Conservation (phyloP, 1,140 invertebrate species). For the Caerostris darwini region DNA sequence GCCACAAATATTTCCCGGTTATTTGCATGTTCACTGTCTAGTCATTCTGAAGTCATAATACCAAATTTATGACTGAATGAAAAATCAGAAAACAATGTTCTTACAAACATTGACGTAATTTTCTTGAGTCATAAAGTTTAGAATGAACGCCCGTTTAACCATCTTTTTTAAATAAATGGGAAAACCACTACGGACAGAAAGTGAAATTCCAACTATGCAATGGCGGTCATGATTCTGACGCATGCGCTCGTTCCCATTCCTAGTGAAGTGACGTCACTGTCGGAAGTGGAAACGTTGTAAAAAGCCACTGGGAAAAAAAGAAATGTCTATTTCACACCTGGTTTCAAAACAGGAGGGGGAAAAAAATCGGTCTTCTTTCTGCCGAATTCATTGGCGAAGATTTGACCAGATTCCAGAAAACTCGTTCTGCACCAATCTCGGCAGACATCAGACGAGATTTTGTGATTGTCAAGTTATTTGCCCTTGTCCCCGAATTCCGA, state of each 20-base stretch:
- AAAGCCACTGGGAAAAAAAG: background rate
- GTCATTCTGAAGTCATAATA: too few species aligned
- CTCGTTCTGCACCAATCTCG: background rate
- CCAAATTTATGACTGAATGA: too few species aligned
- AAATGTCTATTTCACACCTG: background rate
- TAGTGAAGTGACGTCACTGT: background rate
- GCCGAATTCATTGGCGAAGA: background rate
- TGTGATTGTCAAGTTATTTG: background rate
- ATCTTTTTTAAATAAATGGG: background rate
- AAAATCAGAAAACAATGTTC: too few species aligned
- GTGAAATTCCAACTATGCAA: background rate
- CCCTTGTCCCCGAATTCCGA: background rate
- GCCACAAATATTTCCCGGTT: too few species aligned
- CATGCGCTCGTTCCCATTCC: constrained; percentile 2
- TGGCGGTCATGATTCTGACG: background rate
- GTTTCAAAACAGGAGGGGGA: background rate
- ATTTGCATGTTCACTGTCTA: too few species aligned
- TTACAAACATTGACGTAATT: background rate
- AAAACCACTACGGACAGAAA: background rate
- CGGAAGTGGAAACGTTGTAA: background rate
- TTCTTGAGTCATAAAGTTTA: background rate
- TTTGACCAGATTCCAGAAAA: constrained; percentile 19
- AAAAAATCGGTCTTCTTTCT: background rate
- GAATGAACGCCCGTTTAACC: background rate
- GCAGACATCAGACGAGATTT: background rate